These are phyloP conservation scores for Atrina japonica DNA, from an alignment of 2,888 invertebrate species.

Conservation along the genomic window DNA sequence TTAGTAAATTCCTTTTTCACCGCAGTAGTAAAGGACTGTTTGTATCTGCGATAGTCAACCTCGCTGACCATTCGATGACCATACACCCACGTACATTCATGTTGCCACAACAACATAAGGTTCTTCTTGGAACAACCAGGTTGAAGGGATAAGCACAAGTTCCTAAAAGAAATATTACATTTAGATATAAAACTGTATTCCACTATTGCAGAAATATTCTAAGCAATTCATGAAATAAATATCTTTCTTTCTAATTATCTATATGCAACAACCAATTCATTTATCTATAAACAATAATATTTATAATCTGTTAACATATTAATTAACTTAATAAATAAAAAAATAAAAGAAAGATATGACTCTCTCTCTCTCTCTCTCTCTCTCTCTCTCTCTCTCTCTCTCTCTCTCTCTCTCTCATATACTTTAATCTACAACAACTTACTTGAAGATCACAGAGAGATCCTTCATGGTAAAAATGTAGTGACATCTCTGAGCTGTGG, in stretches of 20 bases:
- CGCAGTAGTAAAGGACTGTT: slow-evolving; percentile 76
- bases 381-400: no score
- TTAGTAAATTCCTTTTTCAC: slow-evolving; percentile 79
- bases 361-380: no score
- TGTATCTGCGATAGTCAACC: slow-evolving; percentile 77
- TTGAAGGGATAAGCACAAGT: slow-evolving; percentile 77
- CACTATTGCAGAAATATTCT: no score
- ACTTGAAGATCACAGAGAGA: slow-evolving; percentile 78
- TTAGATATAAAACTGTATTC: neutral
- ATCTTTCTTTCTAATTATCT: no score
- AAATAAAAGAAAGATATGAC: no score
- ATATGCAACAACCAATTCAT: no score
- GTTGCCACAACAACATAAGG: slow-evolving; percentile 79
- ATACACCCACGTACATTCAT: slow-evolving; percentile 80
- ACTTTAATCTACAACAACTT: no score
- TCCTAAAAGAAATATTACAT: slow-evolving; percentile 59
- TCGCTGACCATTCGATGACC: slow-evolving; percentile 78
- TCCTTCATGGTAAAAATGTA: slow-evolving; percentile 79
- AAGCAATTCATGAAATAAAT: no score
- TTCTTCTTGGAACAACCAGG: slow-evolving; percentile 70
- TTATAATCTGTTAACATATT: no score
- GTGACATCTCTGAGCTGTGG: slow-evolving; percentile 78
- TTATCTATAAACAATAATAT: no score
- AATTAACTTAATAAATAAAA: no score
- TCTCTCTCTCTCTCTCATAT: no score